These are phyloP conservation scores for Holothuria scabra DNA, from an alignment of 53 echinoderm and acorn worm genomes.

Conservation along the genomic window DNA sequence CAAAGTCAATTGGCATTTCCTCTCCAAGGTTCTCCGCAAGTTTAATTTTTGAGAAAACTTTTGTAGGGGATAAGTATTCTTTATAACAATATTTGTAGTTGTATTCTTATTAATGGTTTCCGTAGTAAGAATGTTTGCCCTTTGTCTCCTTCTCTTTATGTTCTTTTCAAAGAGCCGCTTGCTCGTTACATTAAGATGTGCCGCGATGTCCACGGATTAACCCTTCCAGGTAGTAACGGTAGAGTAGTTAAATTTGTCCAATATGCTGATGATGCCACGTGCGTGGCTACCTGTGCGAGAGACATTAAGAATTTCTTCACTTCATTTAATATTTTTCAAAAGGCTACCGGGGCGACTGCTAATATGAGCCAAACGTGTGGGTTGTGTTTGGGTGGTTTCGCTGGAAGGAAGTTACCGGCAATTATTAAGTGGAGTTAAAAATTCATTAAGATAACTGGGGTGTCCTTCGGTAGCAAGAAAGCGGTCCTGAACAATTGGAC, in stretches of 20 bases:
- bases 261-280: conserved; percentile 61
- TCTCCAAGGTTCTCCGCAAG: too few species aligned
- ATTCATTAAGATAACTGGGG: conserved; percentile 39
- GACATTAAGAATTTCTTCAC: conserved; percentile 33
- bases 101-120: too few species aligned
- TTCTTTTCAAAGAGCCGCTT: too few species aligned
- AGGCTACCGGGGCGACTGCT: conserved; percentile 38
- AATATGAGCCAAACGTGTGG: conserved; percentile 42
- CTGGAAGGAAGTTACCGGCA: conserved; percentile 34
- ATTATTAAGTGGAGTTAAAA: conserved; percentile 39
- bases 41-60: too few species aligned
- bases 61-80: too few species aligned
- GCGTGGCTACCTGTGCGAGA: conserved; percentile 29
- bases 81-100: too few species aligned
- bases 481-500: background rate
- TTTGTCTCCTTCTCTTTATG: too few species aligned
- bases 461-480: conserved; percentile 25
- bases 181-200: too few species aligned
- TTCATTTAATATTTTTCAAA: conserved; percentile 35
- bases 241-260: conserved; percentile 48
- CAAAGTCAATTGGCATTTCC: too few species aligned
- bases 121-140: too few species aligned
- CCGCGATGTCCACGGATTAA: background rate
- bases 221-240: conserved; percentile 40
- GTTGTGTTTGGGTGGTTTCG: conserved; percentile 37